Conservation (phyloP, 2,113 vertebrate species). For the Myocastor coypus region DNA sequence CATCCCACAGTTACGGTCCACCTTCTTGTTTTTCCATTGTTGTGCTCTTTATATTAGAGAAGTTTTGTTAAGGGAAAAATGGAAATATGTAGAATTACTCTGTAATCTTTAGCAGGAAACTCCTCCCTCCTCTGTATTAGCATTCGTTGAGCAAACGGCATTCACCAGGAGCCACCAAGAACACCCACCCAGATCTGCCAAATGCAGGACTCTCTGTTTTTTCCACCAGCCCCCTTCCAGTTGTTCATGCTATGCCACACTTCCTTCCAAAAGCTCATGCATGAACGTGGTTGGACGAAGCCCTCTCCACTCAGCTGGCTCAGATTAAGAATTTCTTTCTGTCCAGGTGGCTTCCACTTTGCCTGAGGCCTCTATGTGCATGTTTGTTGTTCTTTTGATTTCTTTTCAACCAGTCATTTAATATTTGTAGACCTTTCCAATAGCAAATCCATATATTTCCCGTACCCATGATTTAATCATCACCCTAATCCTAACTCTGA, state of each 20-base stretch:
- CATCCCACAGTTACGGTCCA: background rate
- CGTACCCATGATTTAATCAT: background rate
- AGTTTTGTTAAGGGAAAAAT: background rate
- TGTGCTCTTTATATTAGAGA: background rate
- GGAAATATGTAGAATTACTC: background rate
- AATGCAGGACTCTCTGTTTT: too few relatives aligned
- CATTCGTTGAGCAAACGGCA: background rate
- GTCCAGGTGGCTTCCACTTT: background rate
- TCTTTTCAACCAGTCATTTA: background rate
- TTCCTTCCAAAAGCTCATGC: background rate
- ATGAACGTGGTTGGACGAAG: too few relatives aligned
- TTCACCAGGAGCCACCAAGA: background rate
- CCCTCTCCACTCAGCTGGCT: accelerated
- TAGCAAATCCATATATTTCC: background rate
- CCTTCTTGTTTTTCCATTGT: background rate
- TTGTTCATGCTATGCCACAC: too few relatives aligned
- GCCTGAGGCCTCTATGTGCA: background rate
- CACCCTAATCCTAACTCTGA: background rate
- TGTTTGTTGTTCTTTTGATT: background rate
- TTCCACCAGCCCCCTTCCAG: too few relatives aligned
- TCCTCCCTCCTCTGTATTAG: too few relatives aligned
- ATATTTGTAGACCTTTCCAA: background rate
- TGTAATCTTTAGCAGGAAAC: background rate
- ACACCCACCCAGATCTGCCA: background rate
- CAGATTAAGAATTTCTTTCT: background rate